A percentile compares a stretch with the other conserved stretches of the same genome.
These are phyloP conservation scores for Lepus townsendii DNA, from an alignment of 2,797 vertebrate genomes.

Conservation along the genomic window DNA sequence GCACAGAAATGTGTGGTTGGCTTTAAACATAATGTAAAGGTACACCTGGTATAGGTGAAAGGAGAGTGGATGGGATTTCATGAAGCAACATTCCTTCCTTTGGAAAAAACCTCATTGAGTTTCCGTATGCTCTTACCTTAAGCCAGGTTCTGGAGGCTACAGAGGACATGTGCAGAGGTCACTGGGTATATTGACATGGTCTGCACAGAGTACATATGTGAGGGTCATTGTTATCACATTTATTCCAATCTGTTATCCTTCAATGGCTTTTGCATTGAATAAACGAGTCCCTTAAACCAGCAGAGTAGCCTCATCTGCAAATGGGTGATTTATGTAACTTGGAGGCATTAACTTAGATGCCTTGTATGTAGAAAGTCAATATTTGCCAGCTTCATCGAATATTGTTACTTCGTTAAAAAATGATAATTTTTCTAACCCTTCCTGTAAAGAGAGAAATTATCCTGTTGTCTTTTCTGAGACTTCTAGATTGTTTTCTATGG, in stretches of 20 bases:
- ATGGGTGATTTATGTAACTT: not conserved
- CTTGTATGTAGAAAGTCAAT: not conserved
- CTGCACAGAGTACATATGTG: not conserved
- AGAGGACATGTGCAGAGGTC: not conserved
- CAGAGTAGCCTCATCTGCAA: not conserved
- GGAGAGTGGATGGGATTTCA: not conserved
- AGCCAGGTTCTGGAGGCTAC: not conserved
- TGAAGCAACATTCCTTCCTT: not conserved
- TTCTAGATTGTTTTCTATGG: slow-evolving; percentile 41
- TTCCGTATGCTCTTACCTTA: not conserved
- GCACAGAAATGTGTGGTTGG: not conserved
- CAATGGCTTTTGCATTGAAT: not conserved
- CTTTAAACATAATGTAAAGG: slow-evolving; percentile 10
- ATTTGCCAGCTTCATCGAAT: not conserved
- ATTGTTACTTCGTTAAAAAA: slow-evolving; percentile 37
- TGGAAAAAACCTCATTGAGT: not conserved
- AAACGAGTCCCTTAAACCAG: not conserved
- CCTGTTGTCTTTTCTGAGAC: slow-evolving; percentile 3
- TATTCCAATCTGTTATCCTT: not conserved
- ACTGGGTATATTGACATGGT: not conserved
- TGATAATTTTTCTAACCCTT: slow-evolving; percentile 54
- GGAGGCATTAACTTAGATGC: not conserved
- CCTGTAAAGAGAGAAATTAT: not conserved
- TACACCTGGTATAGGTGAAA: not conserved
- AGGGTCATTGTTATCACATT: not conserved